Evolutionary conservation across 2,113 vertebrate genomes (phyloP), one percentile per base, ranked within the genome.

Genomic region (Tretioscincus oriximinensis): DNA sequence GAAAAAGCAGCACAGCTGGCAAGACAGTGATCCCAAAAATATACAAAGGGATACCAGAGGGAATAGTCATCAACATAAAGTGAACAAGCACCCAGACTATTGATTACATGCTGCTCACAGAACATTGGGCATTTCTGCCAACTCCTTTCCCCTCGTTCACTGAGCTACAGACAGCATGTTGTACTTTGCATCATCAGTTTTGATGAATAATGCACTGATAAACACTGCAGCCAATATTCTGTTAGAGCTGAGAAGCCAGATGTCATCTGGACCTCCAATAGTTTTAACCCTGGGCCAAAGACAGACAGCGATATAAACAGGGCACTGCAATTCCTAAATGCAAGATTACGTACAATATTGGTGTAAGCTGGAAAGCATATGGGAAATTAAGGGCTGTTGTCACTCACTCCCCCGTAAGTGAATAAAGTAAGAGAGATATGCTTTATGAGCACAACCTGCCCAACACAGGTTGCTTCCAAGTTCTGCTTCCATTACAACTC

Each of bases 201-300:
- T 96, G 95, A 96, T 95, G 95, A 96, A 96, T 95, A 95, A 96
- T 92, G 95, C 95, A 93, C 95, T 94, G 95, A 94, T 94, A 95
- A 95, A 94, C 94, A 94, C 93, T 96, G 94, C 88, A 95, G 95
- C 95, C 94, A 92, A 93, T 89, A 93, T 95, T 95, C 93, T 78
- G 78, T 85, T 92, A 92, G 91, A 95, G 93, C 92, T 88, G 88
- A 88, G 93, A 93, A 95, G 94, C 95, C 95, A 96, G 95, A 96
- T 95, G 95, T 95, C 95, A 93, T 96, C 93, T 93, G 95, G 94
- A 94, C 95, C 92, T 92, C 94, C 92, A 85, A 88, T 94, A 92
- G 94, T 93, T 92, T 95, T 94, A 95, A 95, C 94, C 93, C 94
- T 86, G 90, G 92, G 92, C 95, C 94, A 95, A 90, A 90, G 89